Evolutionary conservation across 2,888 invertebrate species (phyloP).

Genomic region (Synergus laeviventris): DNA sequence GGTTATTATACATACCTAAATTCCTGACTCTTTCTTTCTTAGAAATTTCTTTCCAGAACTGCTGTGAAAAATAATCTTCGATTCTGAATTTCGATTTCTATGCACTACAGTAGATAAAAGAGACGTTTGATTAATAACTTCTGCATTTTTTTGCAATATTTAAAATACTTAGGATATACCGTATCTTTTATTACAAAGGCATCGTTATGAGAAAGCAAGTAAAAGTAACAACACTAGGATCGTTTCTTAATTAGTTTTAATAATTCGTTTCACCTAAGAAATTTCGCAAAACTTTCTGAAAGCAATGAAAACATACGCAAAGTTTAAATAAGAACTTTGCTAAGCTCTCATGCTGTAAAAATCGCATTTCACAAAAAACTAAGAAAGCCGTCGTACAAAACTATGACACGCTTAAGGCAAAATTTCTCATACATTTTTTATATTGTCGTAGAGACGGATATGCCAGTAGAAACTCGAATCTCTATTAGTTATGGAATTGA

Average conservation of each 20-base stretch:
- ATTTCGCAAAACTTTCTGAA: slow-evolving; percentile 31
- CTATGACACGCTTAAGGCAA: slow-evolving; percentile 37
- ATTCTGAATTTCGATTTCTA: slow-evolving; percentile 15
- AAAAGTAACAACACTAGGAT: slow-evolving; percentile 40
- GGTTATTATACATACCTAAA: slow-evolving; percentile 13
- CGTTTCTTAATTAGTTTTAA: slow-evolving; percentile 39
- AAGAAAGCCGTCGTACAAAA: slow-evolving; percentile 34
- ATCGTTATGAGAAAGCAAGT: slow-evolving; percentile 38
- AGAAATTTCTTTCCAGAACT: slow-evolving; percentile 22
- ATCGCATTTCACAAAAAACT: slow-evolving; percentile 15
- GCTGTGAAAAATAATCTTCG: slow-evolving; percentile 28
- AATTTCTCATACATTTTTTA: slow-evolving; percentile 29
- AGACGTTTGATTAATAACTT: slow-evolving; percentile 31
- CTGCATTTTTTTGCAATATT: slow-evolving; percentile 36
- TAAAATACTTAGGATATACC: slow-evolving; percentile 35
- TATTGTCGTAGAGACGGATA: slow-evolving; percentile 36
- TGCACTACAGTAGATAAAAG: slow-evolving; percentile 20
- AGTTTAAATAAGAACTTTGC: slow-evolving; percentile 11
- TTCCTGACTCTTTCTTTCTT: slow-evolving; percentile 21
- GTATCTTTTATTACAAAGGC: slow-evolving; percentile 36
- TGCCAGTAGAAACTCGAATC: slow-evolving; percentile 24
- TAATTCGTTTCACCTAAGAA: slow-evolving; percentile 37
- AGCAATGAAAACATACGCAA: slow-evolving; percentile 8
- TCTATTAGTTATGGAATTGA: not conserved
- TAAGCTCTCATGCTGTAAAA: slow-evolving; percentile 12